Base-by-base conservation (phyloP, 2,797 vertebrate genomes). In the Lindbergichthys nudifrons region DNA sequence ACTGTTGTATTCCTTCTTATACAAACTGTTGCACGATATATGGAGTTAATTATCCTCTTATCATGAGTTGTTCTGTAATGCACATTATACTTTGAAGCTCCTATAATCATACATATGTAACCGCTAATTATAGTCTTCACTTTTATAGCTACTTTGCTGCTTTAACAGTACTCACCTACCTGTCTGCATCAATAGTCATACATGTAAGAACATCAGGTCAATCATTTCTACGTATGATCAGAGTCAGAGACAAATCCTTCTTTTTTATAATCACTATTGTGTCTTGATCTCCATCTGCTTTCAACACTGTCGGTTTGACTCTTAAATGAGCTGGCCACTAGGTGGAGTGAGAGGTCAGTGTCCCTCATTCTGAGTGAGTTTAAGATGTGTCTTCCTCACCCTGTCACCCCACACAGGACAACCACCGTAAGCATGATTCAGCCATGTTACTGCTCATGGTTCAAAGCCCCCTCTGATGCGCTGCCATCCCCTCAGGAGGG, bases 331-430 rank as follows among this genome's bases (percentile, higher is more conserved):
- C 48, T 73, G 77, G 68, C 94, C 94, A 93, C 93, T 93, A 94
- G 94, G 84, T 91, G 94, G 93, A 88, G 93, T 86, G 70, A 93
- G 89, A 94, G 87, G 85, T 92, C 84, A 92, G 77, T 36, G 36
- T 72, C 58, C 39, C 61, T 69, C 64, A 63, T 58, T 75, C 50
- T 52, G 57, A 51, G 14, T 51, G 82, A 11, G 58, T 83, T 65
- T 41, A 9, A 52, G 52, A 70, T 45, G 26, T 50, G 23, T 42
- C n/a, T 41, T 46, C 54, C 42, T 50, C 30, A 43, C 21, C 30
- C 32, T 47, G 51, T 77, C 63, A 65, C 53, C 62, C 77, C 43
- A 48, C 19, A 61, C 10, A 6, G 6, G 39, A 42, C 32, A 23
- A 73, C 42, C 52, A 30, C 32, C 15, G 63, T 4, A 63, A 7